Conservation (phyloP, 2,797 vertebrate genomes). For the Paratrypauchen microcephalus region DNA sequence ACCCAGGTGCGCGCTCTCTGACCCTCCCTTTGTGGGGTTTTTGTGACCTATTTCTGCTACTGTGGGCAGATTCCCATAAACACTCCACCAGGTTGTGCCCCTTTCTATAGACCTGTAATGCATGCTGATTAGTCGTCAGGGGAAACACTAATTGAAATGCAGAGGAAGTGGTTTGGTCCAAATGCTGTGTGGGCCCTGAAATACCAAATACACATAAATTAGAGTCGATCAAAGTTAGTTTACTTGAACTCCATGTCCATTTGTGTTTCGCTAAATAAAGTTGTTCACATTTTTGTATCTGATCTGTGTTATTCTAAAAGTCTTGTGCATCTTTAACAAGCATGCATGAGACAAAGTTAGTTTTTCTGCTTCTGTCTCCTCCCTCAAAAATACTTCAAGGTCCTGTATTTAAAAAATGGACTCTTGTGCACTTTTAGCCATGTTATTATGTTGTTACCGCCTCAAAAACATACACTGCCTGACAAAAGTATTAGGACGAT, state of each 20-base stretch:
- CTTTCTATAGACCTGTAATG: background rate
- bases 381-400: too few species aligned
- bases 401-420: too few species aligned
- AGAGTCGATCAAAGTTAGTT: background rate
- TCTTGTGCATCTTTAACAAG: too few species aligned
- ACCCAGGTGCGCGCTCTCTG: background rate
- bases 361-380: too few species aligned
- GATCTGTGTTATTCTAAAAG: background rate
- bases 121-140: background rate
- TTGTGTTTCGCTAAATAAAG: background rate
- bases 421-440: too few species aligned
- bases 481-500: too few species aligned
- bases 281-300: background rate
- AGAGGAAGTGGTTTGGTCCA: background rate
- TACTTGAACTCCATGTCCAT: background rate
- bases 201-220: background rate
- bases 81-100: background rate
- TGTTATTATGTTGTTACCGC: too few species aligned
- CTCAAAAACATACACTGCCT: too few species aligned
- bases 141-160: background rate
- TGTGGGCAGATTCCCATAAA: background rate
- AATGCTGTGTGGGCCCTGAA: background rate
- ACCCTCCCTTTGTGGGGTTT: background rate
- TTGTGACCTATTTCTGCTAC: background rate
- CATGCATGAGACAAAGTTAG: too few species aligned